These are phyloP conservation scores for Crypturellus tataupa DNA, from an alignment of 2,797 vertebrate genomes.

Conservation along the genomic window DNA sequence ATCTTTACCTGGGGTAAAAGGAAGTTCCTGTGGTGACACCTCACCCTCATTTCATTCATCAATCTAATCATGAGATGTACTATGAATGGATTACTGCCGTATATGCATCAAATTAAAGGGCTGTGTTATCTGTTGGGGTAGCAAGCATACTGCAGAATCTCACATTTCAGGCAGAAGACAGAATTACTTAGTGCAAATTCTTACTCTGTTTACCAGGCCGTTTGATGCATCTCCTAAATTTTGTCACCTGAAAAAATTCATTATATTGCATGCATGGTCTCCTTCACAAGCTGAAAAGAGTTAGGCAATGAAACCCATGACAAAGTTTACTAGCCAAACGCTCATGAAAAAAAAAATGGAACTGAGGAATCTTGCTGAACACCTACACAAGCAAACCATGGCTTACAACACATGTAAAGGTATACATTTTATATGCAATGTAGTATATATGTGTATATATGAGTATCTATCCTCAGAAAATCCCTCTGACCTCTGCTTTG, in stretches of 20 bases:
- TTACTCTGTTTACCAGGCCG: background rate
- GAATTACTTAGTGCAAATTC: background rate
- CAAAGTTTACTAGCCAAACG: background rate
- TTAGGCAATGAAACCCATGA: background rate
- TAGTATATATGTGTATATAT: too few species aligned
- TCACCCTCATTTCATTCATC: background rate
- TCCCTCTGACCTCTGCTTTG: background rate
- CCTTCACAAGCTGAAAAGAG: background rate
- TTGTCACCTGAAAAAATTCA: background rate
- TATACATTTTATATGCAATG: background rate
- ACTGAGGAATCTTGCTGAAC: background rate
- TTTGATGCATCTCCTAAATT: background rate
- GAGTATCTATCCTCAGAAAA: background rate
- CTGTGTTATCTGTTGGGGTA: background rate
- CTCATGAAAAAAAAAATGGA: background rate
- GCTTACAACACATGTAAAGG: background rate
- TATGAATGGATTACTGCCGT: too few species aligned
- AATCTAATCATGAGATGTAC: background rate
- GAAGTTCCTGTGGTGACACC: background rate
- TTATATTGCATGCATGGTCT: background rate
- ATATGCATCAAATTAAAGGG: too few species aligned
- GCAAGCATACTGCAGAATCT: too few species aligned
- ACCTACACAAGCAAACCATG: background rate
- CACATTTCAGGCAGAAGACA: background rate
- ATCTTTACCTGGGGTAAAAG: background rate